Evolutionary conservation across 2,113 vertebrate genomes (phyloP).

Genomic region (Penelope pileata): DNA sequence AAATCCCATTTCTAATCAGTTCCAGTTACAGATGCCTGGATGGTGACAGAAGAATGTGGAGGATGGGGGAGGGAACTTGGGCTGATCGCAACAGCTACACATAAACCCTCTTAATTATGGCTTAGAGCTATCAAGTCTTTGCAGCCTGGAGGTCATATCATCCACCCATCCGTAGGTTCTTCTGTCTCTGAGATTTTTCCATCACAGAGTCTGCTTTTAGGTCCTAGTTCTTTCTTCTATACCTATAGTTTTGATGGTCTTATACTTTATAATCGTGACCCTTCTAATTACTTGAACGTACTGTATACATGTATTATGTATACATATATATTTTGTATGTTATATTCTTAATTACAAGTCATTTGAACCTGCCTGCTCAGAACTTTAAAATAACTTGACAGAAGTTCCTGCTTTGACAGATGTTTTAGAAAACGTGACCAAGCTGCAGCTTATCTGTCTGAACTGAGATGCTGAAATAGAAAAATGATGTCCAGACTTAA

Average conservation of each 20-base stretch:
- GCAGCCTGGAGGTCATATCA: neutral
- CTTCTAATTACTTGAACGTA: neutral
- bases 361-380: neutral
- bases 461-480: neutral
- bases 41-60: neutral
- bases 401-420: neutral
- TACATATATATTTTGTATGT: neutral
- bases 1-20: neutral
- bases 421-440: neutral
- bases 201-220: neutral
- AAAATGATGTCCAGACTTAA: neutral
- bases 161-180: neutral
- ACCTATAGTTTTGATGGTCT: neutral
- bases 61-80: neutral
- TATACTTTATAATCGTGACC: neutral
- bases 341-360: neutral
- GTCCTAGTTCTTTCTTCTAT: neutral
- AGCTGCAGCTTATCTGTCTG: neutral
- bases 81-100: neutral
- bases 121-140: neutral
- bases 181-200: neutral
- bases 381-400: neutral
- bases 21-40: neutral
- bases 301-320: neutral
- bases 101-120: neutral